phyloP scores from a whole-genome alignment of 2,888 invertebrate genomes.

The Chrysopilus asiliformis region DNA sequence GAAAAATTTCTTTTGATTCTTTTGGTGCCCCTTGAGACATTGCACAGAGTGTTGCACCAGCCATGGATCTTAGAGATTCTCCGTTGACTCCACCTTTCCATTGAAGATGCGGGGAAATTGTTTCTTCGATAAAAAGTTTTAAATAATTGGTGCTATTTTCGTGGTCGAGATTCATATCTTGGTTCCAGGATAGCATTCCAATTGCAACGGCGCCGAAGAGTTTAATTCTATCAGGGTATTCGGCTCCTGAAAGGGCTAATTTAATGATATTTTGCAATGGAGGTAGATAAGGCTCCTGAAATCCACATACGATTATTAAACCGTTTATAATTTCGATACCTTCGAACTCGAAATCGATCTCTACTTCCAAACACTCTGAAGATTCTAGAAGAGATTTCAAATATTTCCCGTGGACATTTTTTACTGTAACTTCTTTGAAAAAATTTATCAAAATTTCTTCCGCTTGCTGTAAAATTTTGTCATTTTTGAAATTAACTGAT shows the following conservation, averaged over 20 bases:
- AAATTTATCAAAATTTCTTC: constrained; percentile 1
- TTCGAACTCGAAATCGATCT: constrained; percentile 26
- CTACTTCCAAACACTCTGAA: constrained; percentile 27
- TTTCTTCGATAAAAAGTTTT: constrained; percentile 18
- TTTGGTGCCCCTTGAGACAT: constrained; percentile 25
- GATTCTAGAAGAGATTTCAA: constrained; percentile 22
- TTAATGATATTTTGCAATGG: constrained; percentile 24
- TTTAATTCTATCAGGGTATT: constrained; percentile 29
- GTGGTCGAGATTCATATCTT: constrained; percentile 15
- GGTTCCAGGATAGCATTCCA: constrained; percentile 26
- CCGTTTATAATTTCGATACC: constrained; percentile 30
- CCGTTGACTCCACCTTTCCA: constrained; percentile 32
- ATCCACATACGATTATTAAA: constrained; percentile 23
- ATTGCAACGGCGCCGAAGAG: constrained; percentile 29
- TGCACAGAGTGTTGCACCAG: constrained; percentile 31
- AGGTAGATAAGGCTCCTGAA: constrained; percentile 23
- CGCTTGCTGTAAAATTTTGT: not conserved
- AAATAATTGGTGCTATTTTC: constrained; percentile 22
- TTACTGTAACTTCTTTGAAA: constrained; percentile 13
- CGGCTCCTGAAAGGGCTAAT: constrained; percentile 24
- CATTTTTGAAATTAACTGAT: constrained; percentile 17
- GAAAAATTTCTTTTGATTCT: constrained; percentile 17
- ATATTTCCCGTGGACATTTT: constrained; percentile 23
- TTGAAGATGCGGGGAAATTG: constrained; percentile 26
- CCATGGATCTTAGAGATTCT: constrained; percentile 32